Base-by-base conservation (phyloP, 2,113 vertebrate genomes). In the Apeltes quadracus region DNA sequence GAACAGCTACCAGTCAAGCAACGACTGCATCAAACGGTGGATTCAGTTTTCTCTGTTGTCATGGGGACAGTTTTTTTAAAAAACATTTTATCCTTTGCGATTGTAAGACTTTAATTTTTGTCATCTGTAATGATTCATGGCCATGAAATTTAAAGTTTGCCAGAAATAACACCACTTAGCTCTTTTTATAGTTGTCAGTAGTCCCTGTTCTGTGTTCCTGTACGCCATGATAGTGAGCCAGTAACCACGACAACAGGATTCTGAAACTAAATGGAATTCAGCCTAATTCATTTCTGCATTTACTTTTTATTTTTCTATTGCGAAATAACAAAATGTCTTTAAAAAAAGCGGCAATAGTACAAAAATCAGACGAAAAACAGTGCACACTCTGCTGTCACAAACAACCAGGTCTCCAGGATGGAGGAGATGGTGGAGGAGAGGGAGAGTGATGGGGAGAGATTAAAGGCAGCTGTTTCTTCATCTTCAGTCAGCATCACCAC, bases 381-480 rank as follows among this genome's bases (percentile, higher is more conserved):
- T 27, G 0, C 4, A 7, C 15, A 32, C 44, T 44, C 36, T 61
- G 27, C 25, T 43, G 48, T 73, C 41, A 56, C 44, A 67, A 46
- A 61, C 61, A 54, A 20, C 51, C 22, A 34, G 27, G 18, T 78
- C 56, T 67, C n/a, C 54, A 74, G 56, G 51, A 36, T 13, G 44
- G 68, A 58, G 34, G 38, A 38, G 12, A 56, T 11, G 46, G 32
- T 41, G 41, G 38, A 63, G 39, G 16, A 62, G 23, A 62, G 69
- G 38, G 43, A 50, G 62, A 61, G 44, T 72, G 72, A 83, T 76
- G 69, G 41, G n/a, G 8, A 58, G 32, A 78, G 67, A 69, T 78
- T 48, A 84, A 68, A 72, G 72, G 68, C 51, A 23, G 54, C 69
- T 57, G 63, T 56, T 57, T 82, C 13, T 82, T 86, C 58, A 78